Base-by-base conservation (phyloP, 2,888 invertebrate genomes). In the Lucinisca nassula region DNA sequence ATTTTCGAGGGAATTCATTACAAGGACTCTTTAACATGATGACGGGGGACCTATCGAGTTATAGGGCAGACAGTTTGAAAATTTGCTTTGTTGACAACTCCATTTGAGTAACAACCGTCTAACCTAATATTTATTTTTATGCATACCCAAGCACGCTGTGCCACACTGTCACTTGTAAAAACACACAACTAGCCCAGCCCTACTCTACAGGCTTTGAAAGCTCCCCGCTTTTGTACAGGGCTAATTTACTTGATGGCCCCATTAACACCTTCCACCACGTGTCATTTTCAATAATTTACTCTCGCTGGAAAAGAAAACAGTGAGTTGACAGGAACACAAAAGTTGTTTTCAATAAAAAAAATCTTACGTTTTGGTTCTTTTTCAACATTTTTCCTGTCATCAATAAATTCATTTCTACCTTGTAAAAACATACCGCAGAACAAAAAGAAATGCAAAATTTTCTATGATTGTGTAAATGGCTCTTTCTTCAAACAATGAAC, bases 251-350 rank as follows among this genome's bases (percentile, higher is more conserved):
- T 35, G 67, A 81, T 81, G 58, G 67, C n/a, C 58, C 75, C 40
- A 82, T 82, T 82, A 82, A 76, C 81, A 82, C 81, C 73, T 37
- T 81, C 30, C 61, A 38, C 32, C 35, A 67, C 21, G 35, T 35
- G 67, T 67, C 67, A 67, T 1, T 67, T 67, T 67, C 67, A 21
- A 67, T 67, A 67, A 67, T 67, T 67, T n/a, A 67, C 67, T 67
- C 67, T 30, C 1, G 6, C 1, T 6, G 8, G 17, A 35, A 67
- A 35, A 67, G 67, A 67, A 67, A 67, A 4, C 10, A 35, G 35
- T 35, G 30, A 35, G 35, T 35, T 67, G 67, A 67, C 67, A 67
- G 67, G 17, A 35, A 67, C 24, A 35, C 32, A 67, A 67, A 67
- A 67, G 30, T 35, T 67, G 10, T 67, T 67, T 35, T 67, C 14